Evolutionary conservation across 1,140 invertebrate genomes (phyloP).

Genomic region (Schlechtendalia chinensis): DNA sequence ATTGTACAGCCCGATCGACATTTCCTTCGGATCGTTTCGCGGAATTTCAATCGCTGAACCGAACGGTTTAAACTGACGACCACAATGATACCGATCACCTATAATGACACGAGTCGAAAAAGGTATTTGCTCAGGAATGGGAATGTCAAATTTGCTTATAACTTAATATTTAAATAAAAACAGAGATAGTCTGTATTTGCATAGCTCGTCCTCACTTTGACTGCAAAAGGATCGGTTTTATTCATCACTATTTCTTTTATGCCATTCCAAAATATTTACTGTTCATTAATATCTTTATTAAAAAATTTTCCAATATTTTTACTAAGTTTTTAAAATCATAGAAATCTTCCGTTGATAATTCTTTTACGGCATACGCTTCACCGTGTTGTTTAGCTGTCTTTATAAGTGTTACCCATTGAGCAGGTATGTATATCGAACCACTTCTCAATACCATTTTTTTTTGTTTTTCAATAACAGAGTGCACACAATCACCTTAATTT

Average conservation of each 20-base stretch:
- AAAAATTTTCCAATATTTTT: conserved; percentile 14
- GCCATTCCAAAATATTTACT: not conserved
- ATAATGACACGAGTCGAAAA: too few relatives aligned
- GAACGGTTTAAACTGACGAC: too few relatives aligned
- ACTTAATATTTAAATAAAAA: too few relatives aligned
- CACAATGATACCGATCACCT: too few relatives aligned
- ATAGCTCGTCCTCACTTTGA: conserved; percentile 6
- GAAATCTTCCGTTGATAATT: conserved; percentile 4
- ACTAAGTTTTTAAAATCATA: conserved; percentile 13
- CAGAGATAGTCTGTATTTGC: conserved; percentile 10
- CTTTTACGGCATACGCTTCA: not conserved
- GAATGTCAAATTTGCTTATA: too few relatives aligned
- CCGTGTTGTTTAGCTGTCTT: conserved; percentile 17
- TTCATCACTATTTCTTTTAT: not conserved
- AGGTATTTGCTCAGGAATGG: too few relatives aligned
- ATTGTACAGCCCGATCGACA: too few relatives aligned
- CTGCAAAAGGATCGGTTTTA: not conserved
- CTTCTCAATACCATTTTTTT: conserved; percentile 21
- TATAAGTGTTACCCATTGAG: conserved; percentile 6
- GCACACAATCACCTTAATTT: conserved; percentile 13
- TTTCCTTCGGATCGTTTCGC: too few relatives aligned
- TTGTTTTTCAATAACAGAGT: conserved; percentile 23
- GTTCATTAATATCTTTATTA: conserved; percentile 15
- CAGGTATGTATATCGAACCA: conserved; percentile 4
- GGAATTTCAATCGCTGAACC: too few relatives aligned